Conservation (phyloP, 2,113 vertebrate species). For the Otocyon megalotis region DNA sequence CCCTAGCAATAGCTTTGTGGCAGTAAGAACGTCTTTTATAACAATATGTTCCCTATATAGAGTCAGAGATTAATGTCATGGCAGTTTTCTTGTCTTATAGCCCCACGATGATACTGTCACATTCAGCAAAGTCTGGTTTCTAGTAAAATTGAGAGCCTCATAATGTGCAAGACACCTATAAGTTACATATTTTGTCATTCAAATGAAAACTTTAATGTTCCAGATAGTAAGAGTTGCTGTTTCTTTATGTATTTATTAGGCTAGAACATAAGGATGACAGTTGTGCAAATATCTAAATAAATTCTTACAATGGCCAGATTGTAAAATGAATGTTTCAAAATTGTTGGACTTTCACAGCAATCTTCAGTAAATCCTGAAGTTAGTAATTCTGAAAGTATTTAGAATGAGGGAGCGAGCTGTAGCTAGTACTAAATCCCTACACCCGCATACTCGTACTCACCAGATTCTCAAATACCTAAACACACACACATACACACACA, state of each 20-base stretch:
- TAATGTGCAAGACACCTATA: not conserved
- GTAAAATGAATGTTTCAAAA: not conserved
- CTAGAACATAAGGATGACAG: not conserved
- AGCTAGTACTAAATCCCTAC: not conserved
- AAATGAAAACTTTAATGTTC: constrained; percentile 32
- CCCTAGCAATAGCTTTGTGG: not conserved
- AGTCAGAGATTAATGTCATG: not conserved
- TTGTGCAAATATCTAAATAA: not conserved
- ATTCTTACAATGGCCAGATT: not conserved
- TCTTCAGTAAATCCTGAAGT: not conserved
- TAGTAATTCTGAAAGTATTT: not conserved
- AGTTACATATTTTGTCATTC: not conserved
- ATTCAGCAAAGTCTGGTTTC: not conserved
- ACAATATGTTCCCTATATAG: not conserved
- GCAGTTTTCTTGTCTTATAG: not conserved
- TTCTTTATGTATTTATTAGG: constrained; percentile 19
- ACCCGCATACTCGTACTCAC: not conserved
- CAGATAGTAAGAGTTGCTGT: not conserved
- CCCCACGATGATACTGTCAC: not conserved
- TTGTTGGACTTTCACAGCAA: not conserved
- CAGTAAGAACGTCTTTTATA: not conserved
- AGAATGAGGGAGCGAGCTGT: not conserved
- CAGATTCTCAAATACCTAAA: not conserved
- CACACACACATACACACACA: not conserved
- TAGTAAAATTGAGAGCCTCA: not conserved